Evolutionary conservation across 2,797 vertebrate genomes (phyloP).

Genomic region (Mustela erminea): DNA sequence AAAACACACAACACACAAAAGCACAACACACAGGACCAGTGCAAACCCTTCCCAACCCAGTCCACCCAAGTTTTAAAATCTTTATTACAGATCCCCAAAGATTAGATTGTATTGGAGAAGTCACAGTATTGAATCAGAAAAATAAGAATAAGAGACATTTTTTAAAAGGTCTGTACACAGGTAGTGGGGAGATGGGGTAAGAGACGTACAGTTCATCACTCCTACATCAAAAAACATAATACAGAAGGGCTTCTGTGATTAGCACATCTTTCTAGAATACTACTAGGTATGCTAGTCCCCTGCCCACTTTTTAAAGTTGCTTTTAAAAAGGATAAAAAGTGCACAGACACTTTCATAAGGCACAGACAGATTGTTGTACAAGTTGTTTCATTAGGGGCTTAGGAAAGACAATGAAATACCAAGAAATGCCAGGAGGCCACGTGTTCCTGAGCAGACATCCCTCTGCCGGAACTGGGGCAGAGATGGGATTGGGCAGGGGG

Average conservation of each 20-base stretch:
- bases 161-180: slow-evolving; percentile 81
- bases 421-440: slow-evolving; percentile 80
- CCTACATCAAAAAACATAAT: slow-evolving; percentile 81
- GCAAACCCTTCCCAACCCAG: slow-evolving; percentile 84
- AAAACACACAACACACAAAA: slow-evolving; percentile 86
- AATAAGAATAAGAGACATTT: slow-evolving; percentile 76
- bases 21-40: slow-evolving; percentile 86
- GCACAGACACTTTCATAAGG: slow-evolving; percentile 91
- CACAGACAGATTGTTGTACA: slow-evolving; percentile 91
- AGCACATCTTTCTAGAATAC: slow-evolving; percentile 84
- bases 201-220: slow-evolving; percentile 82
- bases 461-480: background rate
- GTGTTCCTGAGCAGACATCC: slow-evolving; percentile 79
- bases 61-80: slow-evolving; percentile 74
- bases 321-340: slow-evolving; percentile 91
- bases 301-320: slow-evolving; percentile 84
- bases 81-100: slow-evolving; percentile 84
- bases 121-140: slow-evolving; percentile 88
- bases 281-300: slow-evolving; percentile 67
- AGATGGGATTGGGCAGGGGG: background rate
- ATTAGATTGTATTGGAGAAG: slow-evolving; percentile 81
- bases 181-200: slow-evolving; percentile 64
- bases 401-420: slow-evolving; percentile 83
- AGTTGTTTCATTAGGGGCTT: slow-evolving; percentile 83
- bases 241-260: slow-evolving; percentile 76